A percentile compares a stretch with the other conserved stretches of the same genome.
These are phyloP conservation scores for Dasypus novemcinctus DNA, from an alignment of 2,113 vertebrate species.

Conservation along the genomic window DNA sequence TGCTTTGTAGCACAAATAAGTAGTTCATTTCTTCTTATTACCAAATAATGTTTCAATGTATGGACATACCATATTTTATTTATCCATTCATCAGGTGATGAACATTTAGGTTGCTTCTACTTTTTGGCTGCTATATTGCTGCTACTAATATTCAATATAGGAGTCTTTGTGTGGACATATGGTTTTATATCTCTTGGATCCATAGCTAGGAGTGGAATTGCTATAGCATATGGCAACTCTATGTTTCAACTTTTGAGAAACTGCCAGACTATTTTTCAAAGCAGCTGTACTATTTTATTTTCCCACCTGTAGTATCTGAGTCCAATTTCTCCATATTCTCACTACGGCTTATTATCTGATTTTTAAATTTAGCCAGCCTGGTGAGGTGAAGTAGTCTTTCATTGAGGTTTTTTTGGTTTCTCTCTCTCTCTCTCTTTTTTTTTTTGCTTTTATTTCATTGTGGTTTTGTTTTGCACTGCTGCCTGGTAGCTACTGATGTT, in stretches of 20 bases:
- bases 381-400: background rate
- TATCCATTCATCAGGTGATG: background rate
- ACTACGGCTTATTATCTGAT: background rate
- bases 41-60: background rate
- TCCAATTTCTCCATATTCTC: background rate
- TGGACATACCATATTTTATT: background rate
- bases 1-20: too few species aligned
- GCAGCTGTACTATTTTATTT: background rate
- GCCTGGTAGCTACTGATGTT: background rate
- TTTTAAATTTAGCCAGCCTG: background rate
- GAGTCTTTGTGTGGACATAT: background rate
- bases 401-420: background rate
- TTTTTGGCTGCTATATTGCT: background rate
- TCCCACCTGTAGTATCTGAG: background rate
- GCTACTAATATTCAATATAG: background rate
- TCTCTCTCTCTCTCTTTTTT: too few species aligned
- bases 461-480: background rate
- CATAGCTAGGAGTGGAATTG: background rate
- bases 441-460: too few species aligned
- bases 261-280: background rate
- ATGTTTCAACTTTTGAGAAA: background rate
- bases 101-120: background rate
- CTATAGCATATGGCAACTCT: background rate
- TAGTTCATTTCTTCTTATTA: background rate
- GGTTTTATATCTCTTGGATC: background rate